These are phyloP conservation scores for Heterodera schachtii DNA, from an alignment of 1,140 invertebrate genomes.

Conservation along the genomic window DNA sequence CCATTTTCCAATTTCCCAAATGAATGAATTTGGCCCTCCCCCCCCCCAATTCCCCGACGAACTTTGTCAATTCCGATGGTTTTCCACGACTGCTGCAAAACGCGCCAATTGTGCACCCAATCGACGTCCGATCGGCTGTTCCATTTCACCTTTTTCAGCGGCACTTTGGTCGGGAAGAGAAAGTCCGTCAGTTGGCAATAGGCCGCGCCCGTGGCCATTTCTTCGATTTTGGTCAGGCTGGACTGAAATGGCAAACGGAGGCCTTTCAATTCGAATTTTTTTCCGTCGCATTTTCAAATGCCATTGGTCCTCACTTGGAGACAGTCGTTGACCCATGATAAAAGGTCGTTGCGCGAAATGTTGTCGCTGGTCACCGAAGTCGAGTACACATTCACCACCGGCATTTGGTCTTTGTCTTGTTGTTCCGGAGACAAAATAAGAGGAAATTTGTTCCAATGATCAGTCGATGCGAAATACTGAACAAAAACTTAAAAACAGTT, in stretches of 20 bases:
- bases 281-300: conserved; percentile 10
- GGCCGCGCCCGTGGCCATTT: conserved; percentile 81
- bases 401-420: conserved; percentile 3
- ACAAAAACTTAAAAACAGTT: too few relatives aligned
- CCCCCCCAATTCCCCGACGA: too few relatives aligned
- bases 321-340: conserved; percentile 96
- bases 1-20: too few relatives aligned
- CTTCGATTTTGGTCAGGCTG: conserved; percentile 85
- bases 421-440: too few relatives aligned
- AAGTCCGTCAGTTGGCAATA: conserved; percentile 92
- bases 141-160: conserved; percentile 94
- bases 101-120: conserved; percentile 99
- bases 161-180: conserved; percentile 85
- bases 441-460: too few relatives aligned
- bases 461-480: too few relatives aligned
- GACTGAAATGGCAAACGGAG: conserved; percentile 32
- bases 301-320: conserved; percentile 71
- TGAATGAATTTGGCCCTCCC: too few relatives aligned
- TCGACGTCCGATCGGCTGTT: conserved; percentile 94
- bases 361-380: conserved; percentile 94
- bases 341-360: conserved; percentile 94
- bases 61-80: conserved; percentile 98
- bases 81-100: conserved; percentile 94
- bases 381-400: conserved; percentile 48
- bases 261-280: background rate